Evolutionary conservation across 2,888 invertebrate genomes (phyloP).

Genomic region (Clanis bilineata): DNA sequence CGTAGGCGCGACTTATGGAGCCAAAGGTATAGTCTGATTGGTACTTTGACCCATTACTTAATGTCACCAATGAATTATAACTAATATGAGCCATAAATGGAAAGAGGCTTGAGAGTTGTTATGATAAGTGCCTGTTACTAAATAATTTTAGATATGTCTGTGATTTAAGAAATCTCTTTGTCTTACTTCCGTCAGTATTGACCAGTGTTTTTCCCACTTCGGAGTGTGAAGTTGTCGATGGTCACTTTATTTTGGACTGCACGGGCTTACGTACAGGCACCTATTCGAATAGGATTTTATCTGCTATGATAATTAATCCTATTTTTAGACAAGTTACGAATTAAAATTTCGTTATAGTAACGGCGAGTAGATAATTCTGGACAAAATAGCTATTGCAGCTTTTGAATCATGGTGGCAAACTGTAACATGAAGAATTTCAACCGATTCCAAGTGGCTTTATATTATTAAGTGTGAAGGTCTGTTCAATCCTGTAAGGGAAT

Average conservation of each 20-base stretch:
- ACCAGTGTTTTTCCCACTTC: too few relatives aligned
- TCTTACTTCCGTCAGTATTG: too few relatives aligned
- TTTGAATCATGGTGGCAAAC: not conserved
- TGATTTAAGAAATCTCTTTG: not conserved
- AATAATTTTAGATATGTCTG: not conserved
- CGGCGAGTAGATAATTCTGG: not conserved
- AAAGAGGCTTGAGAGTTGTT: conserved; percentile 9
- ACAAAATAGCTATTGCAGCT: not conserved
- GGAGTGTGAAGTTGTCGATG: too few relatives aligned
- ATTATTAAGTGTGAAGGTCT: not conserved
- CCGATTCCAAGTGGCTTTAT: not conserved
- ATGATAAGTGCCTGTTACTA: not conserved
- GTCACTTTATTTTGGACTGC: too few relatives aligned
- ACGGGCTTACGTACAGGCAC: too few relatives aligned
- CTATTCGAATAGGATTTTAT: too few relatives aligned
- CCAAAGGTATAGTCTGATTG: conserved; percentile 24
- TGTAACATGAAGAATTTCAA: not conserved
- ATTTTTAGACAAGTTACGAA: too few relatives aligned
- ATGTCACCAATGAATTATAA: conserved; percentile 23
- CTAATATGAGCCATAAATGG: conserved; percentile 25
- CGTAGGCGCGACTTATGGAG: conserved; percentile 31
- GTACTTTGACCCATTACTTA: conserved; percentile 34
- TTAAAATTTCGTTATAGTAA: too few relatives aligned
- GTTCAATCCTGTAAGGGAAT: not conserved
- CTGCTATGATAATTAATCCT: too few relatives aligned